Conservation (phyloP, 2,797 vertebrate species). For the Poecilia velifera region DNA sequence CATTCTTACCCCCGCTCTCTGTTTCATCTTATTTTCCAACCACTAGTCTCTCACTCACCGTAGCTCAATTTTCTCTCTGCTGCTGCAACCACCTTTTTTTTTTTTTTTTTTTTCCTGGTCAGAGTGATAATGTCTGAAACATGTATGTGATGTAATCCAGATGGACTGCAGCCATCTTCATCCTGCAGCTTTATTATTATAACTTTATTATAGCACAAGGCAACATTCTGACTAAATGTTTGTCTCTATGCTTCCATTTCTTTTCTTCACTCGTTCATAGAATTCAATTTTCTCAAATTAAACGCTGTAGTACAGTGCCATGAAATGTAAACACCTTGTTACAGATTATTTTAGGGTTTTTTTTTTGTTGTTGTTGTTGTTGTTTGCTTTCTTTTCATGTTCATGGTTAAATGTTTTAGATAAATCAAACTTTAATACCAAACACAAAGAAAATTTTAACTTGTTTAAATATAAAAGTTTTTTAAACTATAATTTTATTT, state of each 20-base stretch:
- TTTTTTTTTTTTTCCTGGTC: conserved; percentile 35
- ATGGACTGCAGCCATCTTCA: conserved; percentile 59
- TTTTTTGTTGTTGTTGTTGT: background rate
- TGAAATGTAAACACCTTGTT: background rate
- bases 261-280: conserved; percentile 17
- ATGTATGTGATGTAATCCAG: conserved; percentile 76
- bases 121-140: conserved; percentile 69
- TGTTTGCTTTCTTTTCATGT: background rate
- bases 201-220: conserved; percentile 1
- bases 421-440: background rate
- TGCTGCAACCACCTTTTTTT: conserved; percentile 32
- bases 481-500: background rate
- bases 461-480: background rate
- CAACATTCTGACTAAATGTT: conserved; percentile 23
- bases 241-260: conserved; percentile 13
- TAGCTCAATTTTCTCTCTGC: conserved; percentile 33
- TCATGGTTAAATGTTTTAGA: background rate
- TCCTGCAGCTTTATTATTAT: conserved; percentile 42
- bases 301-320: background rate
- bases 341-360: background rate
- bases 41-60: conserved; percentile 29
- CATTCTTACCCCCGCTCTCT: conserved; percentile 35
- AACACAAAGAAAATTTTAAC: background rate
- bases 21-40: conserved; percentile 33
- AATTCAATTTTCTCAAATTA: background rate